Base-by-base conservation (phyloP, 2,797 vertebrate species). In the Hozukius guyotensis region DNA sequence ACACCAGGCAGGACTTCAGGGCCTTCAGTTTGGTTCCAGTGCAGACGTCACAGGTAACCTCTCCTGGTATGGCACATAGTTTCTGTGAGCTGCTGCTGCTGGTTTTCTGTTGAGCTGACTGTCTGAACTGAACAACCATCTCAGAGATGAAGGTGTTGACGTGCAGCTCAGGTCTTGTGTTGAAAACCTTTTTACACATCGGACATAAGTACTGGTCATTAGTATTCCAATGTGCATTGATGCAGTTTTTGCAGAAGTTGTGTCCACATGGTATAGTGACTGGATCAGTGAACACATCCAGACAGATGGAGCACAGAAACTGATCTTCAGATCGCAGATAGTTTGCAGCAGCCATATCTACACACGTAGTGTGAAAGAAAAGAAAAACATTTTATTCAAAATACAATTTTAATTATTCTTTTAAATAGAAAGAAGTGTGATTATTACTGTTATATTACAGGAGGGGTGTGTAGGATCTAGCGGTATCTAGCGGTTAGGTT, bases 1-100 rank as follows among this genome's bases (percentile, higher is more conserved):
- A 83, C 24, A 61, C 72, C 61, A 79, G 61, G 72, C 81, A 83
- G 70, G 75, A 75, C 71, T 74, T 83, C 32, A 83, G 70, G 25
- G 81, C 81, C 59, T 64, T 78, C 76, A 66, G 53, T 61, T n/a
- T 83, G 81, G 75, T 29, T 63, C 53, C 81, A 60, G 75, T 64
- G 65, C 81, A 83, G 75, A 60, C 14, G 59, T 78, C 81, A 78
- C 81, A 83, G 62, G 59, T 13, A n/a, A 82, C 68, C 8, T 74
- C 64, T 78, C 53, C 52, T 66, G 62, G 36, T 79, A 53, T 60
- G 29, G 61, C 8, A 12, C 55, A 12, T 52, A 22, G 69, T 60
- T 66, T 8, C 11, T 46, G 2, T 61, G 63, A 55, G 14, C 42
- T 46, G 42, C 42, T 46, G 42, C 42, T 46, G 42, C 12, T 77